Base-by-base conservation (phyloP, 2,113 vertebrate genomes). In the Protobothrops mucrosquamatus region DNA sequence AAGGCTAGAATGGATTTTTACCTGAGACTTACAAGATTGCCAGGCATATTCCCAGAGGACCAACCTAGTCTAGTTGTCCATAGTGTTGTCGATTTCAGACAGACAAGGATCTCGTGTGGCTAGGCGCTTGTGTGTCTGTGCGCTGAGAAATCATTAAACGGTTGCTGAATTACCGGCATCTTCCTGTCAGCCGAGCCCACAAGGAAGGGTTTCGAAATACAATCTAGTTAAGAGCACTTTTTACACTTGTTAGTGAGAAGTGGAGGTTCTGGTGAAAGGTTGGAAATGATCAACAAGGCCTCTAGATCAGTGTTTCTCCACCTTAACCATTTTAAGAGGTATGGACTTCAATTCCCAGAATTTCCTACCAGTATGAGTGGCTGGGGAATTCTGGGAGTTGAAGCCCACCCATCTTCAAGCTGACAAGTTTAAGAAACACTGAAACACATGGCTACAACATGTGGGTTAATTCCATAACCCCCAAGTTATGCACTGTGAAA, bases 131-230 rank as follows among this genome's bases (percentile, higher is more conserved):
- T 46, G 26, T 56, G n/a, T n/a, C 34, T 9, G 34, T 22, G 46
- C 94, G 88, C 91, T 23, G 95, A 97, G 93, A 93, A 96, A 85
- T 93, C 92, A 91, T 93, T 94, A 94, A 93, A 90, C 86, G 87
- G 87, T 43, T 86, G 94, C 94, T 95, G 94, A 94, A 96, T 96
- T 96, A 95, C 95, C 43, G 89, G 93, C 94, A 95, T 95, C 96
- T 96, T 97, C 96, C 96, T 97, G 96, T 90, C 95, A 89, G 94
- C n/a, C 54, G 81, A 91, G 94, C 96, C 91, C 26, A 26, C 29
- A 88, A 96, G 95, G 95, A 96, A 95, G 90, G 95, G 92, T 92
- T 94, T 93, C 87, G 96, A 95, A 96, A 96, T 92, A 93, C 81
- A 94, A 95, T 95, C 94, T 94, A 92, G 90, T 88, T 0, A 11